Percentiles rank a stretch among this genome's conserved stretches.
Conservation (phyloP, 2,797 vertebrate genomes). For the Acipenser transmontanus region DNA sequence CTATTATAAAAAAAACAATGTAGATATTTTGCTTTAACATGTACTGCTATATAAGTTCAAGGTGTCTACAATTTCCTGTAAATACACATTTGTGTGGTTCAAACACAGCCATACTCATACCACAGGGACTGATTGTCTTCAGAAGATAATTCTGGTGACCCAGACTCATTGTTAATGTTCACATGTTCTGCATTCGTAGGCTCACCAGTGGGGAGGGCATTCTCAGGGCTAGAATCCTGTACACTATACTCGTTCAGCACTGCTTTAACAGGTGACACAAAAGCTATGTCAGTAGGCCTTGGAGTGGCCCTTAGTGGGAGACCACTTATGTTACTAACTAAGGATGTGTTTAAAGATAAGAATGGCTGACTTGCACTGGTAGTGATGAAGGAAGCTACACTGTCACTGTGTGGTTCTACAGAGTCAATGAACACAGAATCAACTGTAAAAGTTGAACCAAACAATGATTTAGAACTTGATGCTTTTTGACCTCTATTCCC, state of each 20-base stretch:
- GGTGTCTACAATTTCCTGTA: too few species aligned
- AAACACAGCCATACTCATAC: slow-evolving; percentile 97
- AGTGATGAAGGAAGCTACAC: slow-evolving; percentile 17
- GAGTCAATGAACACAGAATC: slow-evolving; percentile 63
- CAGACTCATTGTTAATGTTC: slow-evolving; percentile 42
- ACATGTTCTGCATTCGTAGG: slow-evolving; percentile 30
- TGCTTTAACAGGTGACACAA: slow-evolving; percentile 32
- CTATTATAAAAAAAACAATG: too few species aligned
- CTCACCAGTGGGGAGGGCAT: slow-evolving; percentile 29
- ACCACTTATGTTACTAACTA: slow-evolving; percentile 91
- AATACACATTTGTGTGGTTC: slow-evolving; percentile 32
- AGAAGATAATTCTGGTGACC: slow-evolving; percentile 57
- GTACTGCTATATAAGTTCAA: too few species aligned
- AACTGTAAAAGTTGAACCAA: slow-evolving; percentile 60
- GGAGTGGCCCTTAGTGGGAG: slow-evolving; percentile 39
- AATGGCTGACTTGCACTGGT: slow-evolving; percentile 66
- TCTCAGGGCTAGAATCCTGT: slow-evolving; percentile 31
- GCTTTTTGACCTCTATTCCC: too few species aligned
- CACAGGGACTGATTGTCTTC: slow-evolving; percentile 89
- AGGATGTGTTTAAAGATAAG: slow-evolving; percentile 85
- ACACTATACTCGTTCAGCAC: slow-evolving; percentile 38
- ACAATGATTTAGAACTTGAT: slow-evolving; percentile 58
- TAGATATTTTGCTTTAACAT: too few species aligned
- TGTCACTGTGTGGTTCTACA: slow-evolving; percentile 36
- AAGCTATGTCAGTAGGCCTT: slow-evolving; percentile 41